These are phyloP conservation scores for Philaenus spumarius DNA, from an alignment of 1,140 invertebrate species.

Conservation along the genomic window DNA sequence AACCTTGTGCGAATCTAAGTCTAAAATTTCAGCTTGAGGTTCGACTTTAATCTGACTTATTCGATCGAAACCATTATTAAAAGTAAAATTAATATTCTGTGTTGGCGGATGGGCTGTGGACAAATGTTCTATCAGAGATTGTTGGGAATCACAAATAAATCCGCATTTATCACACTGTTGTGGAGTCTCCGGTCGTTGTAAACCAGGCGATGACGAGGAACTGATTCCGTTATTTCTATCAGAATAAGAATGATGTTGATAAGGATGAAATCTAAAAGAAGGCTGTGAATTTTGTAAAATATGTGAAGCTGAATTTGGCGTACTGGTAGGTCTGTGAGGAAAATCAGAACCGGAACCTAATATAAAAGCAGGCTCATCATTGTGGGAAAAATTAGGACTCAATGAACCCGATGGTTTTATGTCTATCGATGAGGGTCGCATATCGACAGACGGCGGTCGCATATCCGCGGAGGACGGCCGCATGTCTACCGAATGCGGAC, in stretches of 20 bases:
- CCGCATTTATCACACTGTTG: slow-evolving; percentile 76
- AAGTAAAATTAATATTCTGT: slow-evolving; percentile 41
- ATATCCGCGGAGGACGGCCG: too few species aligned
- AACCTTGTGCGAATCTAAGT: slow-evolving; percentile 83
- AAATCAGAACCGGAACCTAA: slow-evolving; percentile 36
- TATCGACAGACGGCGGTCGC: not conserved
- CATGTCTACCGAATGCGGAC: too few species aligned
- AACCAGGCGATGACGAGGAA: slow-evolving; percentile 53
- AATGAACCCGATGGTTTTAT: not conserved
- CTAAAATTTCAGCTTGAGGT: slow-evolving; percentile 69
- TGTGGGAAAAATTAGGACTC: slow-evolving; percentile 1
- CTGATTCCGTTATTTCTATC: slow-evolving; percentile 36
- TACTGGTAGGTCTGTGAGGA: slow-evolving; percentile 27
- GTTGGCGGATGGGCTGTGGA: slow-evolving; percentile 57
- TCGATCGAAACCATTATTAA: slow-evolving; percentile 31
- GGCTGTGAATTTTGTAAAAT: not conserved
- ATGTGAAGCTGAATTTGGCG: slow-evolving; percentile 25
- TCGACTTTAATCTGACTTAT: slow-evolving; percentile 41
- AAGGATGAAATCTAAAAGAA: slow-evolving; percentile 37
- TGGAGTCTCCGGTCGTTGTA: slow-evolving; percentile 52
- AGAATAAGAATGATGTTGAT: slow-evolving; percentile 42
- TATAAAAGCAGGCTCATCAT: slow-evolving; percentile 33
- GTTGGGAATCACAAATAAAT: slow-evolving; percentile 61
- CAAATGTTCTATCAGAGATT: slow-evolving; percentile 61
- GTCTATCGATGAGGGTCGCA: slow-evolving; percentile 1